Percentiles rank a stretch among this genome's conserved stretches.
Conservation (phyloP, 2,113 vertebrate species). For the Pitta sordida region DNA sequence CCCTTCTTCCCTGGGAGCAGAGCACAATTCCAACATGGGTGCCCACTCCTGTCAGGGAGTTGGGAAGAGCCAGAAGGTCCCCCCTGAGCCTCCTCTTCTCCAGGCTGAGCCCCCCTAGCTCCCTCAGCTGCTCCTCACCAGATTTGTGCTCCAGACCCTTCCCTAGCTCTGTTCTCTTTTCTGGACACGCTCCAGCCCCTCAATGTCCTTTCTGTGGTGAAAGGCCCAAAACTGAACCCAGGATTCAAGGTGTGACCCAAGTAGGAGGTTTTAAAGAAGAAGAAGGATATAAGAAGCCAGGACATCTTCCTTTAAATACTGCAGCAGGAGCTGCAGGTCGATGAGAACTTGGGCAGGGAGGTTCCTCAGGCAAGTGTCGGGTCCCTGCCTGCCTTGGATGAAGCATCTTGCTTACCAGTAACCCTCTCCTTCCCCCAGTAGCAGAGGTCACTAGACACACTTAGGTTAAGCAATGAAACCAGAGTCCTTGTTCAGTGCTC, state of each 20-base stretch:
- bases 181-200: background rate
- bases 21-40: background rate
- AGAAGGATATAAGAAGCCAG: background rate
- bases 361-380: background rate
- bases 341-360: background rate
- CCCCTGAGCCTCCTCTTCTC: background rate
- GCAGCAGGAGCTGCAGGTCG: fast-evolving
- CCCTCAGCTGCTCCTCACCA: background rate
- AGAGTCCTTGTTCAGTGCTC: fast-evolving
- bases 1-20: background rate
- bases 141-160: background rate
- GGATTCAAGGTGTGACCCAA: background rate
- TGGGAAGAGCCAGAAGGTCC: background rate
- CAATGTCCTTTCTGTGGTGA: background rate
- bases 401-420: background rate
- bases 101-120: background rate
- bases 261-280: background rate
- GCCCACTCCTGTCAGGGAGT: background rate
- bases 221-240: background rate
- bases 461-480: fast-evolving
- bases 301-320: background rate
- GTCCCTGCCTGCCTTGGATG: background rate
- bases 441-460: background rate
- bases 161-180: fast-evolving
- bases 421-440: background rate